phyloP scores from a whole-genome alignment of 2,113 vertebrate genomes.

The Mystacornis crossleyi region DNA sequence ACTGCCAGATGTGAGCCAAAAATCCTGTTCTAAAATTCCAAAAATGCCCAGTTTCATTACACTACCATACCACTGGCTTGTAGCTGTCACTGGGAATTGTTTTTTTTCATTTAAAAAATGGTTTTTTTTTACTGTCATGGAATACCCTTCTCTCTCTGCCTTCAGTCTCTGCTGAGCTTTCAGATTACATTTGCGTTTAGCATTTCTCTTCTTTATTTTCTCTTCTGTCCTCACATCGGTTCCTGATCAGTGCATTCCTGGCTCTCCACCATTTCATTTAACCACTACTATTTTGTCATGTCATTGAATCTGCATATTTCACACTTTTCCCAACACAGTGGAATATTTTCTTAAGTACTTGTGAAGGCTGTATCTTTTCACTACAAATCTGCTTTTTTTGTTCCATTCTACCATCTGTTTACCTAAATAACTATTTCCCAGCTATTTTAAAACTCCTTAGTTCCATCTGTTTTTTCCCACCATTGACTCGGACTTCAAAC shows the following conservation, averaged over 20 bases:
- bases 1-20: not conserved
- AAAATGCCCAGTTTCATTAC: not conserved
- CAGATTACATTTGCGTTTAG: not conserved
- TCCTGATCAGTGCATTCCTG: not conserved
- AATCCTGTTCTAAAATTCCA: not conserved
- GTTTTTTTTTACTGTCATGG: rapidly evolving
- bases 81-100: not conserved
- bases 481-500: not conserved
- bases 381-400: not conserved
- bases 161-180: not conserved
- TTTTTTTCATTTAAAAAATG: rapidly evolving
- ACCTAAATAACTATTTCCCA: not conserved
- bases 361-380: not conserved
- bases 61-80: not conserved
- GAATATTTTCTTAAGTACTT: not conserved
- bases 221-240: not conserved
- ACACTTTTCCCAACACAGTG: not conserved
- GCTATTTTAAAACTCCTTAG: not conserved
- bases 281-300: not conserved
- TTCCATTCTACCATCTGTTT: not conserved
- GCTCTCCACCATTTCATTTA: not conserved
- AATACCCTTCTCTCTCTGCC: not conserved
- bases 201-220: not conserved
- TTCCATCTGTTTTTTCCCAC: not conserved
- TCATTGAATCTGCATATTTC: not conserved